Evolutionary conservation across 2,888 invertebrate genomes (phyloP).

Genomic region (Epinotia bilunana): DNA sequence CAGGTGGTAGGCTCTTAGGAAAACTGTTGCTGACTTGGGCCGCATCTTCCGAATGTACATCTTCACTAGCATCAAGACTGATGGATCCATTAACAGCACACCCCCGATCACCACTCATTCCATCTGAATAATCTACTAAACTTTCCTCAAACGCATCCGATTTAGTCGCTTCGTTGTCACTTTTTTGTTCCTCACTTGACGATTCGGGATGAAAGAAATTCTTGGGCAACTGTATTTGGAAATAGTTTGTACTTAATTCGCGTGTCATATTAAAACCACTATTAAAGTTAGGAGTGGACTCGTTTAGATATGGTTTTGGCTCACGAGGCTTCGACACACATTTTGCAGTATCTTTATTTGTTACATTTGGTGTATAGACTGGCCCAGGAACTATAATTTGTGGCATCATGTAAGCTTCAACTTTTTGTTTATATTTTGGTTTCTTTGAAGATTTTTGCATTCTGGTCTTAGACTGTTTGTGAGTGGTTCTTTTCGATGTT

Average conservation of each 20-base stretch:
- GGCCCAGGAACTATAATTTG: constrained; percentile 57
- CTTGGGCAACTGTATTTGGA: constrained; percentile 71
- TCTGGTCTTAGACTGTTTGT: constrained; percentile 32
- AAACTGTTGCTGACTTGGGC: constrained; percentile 62
- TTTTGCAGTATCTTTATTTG: constrained; percentile 55
- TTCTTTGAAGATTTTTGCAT: constrained; percentile 56
- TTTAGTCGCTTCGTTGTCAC: constrained; percentile 69
- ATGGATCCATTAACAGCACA: neutral
- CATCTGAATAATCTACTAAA: constrained; percentile 34
- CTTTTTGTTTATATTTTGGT: constrained; percentile 60
- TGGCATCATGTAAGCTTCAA: constrained; percentile 76
- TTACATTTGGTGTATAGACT: constrained; percentile 47
- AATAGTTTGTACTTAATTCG: constrained; percentile 57
- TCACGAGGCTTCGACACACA: constrained; percentile 53
- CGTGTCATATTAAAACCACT: neutral
- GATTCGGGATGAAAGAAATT: constrained; percentile 64
- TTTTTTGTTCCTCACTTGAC: constrained; percentile 58
- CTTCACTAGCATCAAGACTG: neutral
- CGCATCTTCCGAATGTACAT: constrained; percentile 39
- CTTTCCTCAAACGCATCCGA: constrained; percentile 50
- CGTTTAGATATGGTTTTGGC: neutral
- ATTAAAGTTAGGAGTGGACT: neutral
- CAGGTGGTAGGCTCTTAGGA: no score
- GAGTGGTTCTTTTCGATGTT: constrained; percentile 48
- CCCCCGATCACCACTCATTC: neutral